These are phyloP conservation scores for Neosalanx taihuensis DNA, from an alignment of 2,797 vertebrate species.

Conservation along the genomic window DNA sequence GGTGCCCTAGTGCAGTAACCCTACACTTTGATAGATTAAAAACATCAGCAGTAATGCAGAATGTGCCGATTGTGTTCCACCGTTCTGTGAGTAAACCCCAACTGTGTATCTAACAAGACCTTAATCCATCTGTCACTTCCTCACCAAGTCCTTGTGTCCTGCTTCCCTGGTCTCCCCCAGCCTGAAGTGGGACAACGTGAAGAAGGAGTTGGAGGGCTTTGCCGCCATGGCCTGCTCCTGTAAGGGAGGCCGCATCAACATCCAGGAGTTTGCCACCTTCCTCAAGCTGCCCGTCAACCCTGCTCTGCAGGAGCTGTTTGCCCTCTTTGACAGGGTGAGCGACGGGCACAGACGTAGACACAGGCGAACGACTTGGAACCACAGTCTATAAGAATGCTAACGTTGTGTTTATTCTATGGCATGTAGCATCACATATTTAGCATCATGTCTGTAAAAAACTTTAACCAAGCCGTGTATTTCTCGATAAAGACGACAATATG, in stretches of 20 bases:
- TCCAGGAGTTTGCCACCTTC: constrained; percentile 87
- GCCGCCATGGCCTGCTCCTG: constrained; percentile 84
- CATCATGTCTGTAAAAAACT: not conserved
- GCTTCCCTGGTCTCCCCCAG: constrained; percentile 58
- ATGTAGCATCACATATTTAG: not conserved
- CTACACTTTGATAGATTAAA: not conserved
- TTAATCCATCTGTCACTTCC: not conserved
- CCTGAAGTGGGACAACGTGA: constrained; percentile 89
- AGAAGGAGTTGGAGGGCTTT: constrained; percentile 86
- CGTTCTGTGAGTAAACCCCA: not conserved
- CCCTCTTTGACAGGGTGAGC: constrained; percentile 93
- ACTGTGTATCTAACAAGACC: not conserved
- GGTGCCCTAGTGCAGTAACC: too few species aligned
- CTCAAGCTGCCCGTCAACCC: constrained; percentile 88
- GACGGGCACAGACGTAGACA: constrained; percentile 1
- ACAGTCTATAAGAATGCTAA: not conserved
- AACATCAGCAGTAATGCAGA: not conserved
- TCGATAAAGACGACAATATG: not conserved
- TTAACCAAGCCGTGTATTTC: not conserved
- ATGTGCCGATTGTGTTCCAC: not conserved
- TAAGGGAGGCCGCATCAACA: constrained; percentile 89
- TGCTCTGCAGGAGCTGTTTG: constrained; percentile 85
- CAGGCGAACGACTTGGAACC: not conserved
- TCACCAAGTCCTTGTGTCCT: constrained; percentile 21
- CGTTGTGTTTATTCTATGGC: not conserved